Percentiles rank a stretch among this genome's conserved stretches.
Evolutionary conservation across 2,797 vertebrate species (phyloP).

Genomic region (Diceros bicornis): DNA sequence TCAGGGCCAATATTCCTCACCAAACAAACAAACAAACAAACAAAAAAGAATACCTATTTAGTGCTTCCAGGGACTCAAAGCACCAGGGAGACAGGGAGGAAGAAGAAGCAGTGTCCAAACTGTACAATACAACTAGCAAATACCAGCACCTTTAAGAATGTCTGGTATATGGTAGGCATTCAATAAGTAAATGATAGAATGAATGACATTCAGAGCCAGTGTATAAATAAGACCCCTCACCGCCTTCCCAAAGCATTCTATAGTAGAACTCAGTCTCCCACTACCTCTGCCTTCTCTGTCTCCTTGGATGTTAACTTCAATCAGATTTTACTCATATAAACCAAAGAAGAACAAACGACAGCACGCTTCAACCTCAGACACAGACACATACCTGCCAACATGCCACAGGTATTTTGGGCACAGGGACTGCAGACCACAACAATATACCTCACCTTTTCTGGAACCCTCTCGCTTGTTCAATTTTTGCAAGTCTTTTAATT

Average conservation of each 20-base stretch:
- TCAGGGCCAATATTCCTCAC: no score
- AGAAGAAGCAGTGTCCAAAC: neutral
- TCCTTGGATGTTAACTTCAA: neutral
- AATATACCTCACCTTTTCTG: neutral
- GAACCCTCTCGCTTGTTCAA: neutral
- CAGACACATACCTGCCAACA: neutral
- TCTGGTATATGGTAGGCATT: neutral
- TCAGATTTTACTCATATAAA: neutral
- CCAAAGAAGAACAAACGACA: neutral
- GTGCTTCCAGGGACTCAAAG: neutral
- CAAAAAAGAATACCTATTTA: neutral
- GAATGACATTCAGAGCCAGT: neutral
- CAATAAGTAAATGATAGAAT: neutral
- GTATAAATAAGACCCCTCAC: neutral
- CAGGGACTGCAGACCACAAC: neutral
- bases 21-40: no score
- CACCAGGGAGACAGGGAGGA: neutral
- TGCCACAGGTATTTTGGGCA: neutral
- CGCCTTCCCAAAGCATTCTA: neutral
- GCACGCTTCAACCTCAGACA: neutral
- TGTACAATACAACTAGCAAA: neutral
- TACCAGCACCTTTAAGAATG: neutral
- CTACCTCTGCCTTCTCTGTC: neutral
- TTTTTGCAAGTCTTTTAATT: conserved; percentile 67
- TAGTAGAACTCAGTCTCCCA: neutral